phyloP scores from a whole-genome alignment of 1,140 invertebrate genomes.

The Magallana angulata region DNA sequence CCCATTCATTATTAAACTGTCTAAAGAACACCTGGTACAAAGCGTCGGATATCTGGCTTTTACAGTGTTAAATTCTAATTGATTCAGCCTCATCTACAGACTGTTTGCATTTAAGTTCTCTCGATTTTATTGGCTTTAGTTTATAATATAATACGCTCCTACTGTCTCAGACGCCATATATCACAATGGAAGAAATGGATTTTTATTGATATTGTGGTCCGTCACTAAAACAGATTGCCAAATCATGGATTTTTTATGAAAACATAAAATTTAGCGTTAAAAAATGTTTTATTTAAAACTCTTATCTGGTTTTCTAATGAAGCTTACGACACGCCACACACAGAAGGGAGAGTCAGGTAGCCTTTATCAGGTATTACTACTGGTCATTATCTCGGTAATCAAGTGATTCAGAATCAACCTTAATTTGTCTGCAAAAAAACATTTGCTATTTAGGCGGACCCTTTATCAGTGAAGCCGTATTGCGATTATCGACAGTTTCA shows the following conservation, averaged over 20 bases:
- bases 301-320: too few relatives aligned
- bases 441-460: not conserved
- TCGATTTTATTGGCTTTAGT: not conserved
- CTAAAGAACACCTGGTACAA: not conserved
- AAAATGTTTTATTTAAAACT: too few relatives aligned
- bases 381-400: conserved; percentile 8
- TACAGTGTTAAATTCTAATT: not conserved
- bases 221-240: not conserved
- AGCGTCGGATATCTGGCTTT: not conserved
- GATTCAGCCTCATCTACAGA: not conserved
- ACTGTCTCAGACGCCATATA: not conserved
- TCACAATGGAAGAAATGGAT: not conserved
- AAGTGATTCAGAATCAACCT: not conserved
- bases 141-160: not conserved
- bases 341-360: not conserved
- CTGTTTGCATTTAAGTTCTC: not conserved
- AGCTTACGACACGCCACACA: not conserved
- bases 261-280: not conserved
- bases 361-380: not conserved
- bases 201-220: not conserved
- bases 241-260: conserved; percentile 2
- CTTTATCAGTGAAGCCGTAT: not conserved
- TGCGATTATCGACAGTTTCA: not conserved
- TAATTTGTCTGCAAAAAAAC: not conserved
- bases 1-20: not conserved